Conservation (phyloP, 2,888 invertebrate genomes). For the Cerceris rybyensis region DNA sequence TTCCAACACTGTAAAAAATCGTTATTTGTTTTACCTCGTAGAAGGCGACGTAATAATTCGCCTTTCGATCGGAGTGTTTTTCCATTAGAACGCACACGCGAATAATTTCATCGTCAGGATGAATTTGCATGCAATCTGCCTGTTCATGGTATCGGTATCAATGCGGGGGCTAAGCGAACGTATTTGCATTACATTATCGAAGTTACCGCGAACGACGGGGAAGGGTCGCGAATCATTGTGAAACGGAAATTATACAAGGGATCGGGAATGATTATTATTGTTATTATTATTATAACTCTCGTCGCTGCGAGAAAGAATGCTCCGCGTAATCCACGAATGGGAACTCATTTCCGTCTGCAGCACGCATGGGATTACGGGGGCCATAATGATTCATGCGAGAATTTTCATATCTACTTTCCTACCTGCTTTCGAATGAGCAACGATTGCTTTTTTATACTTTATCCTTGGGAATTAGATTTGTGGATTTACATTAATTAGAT, state of each 20-base stretch:
- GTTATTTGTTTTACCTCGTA: too few relatives aligned
- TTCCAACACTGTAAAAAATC: too few relatives aligned
- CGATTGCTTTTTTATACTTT: conserved; percentile 13
- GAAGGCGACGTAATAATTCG: too few relatives aligned
- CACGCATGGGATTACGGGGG: conserved; percentile 40
- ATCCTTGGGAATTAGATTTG: conserved; percentile 36
- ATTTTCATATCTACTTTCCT: conserved; percentile 45
- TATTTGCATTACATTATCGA: conserved; percentile 55
- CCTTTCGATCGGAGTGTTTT: not conserved
- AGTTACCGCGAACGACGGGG: conserved; percentile 38
- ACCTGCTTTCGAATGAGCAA: conserved; percentile 24
- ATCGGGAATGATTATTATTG: conserved; percentile 62
- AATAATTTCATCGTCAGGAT: conserved; percentile 35
- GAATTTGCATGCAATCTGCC: conserved; percentile 27
- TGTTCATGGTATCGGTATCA: conserved; percentile 27
- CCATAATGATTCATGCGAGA: conserved; percentile 51
- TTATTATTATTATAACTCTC: conserved; percentile 1
- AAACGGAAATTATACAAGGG: conserved; percentile 71
- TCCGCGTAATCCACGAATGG: conserved; percentile 62
- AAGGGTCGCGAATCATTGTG: conserved; percentile 52
- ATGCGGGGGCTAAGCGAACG: conserved; percentile 10
- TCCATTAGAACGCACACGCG: conserved; percentile 14
- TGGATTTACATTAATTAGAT: conserved; percentile 36
- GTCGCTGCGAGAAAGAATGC: conserved; percentile 62
- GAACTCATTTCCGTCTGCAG: conserved; percentile 69